Conservation (phyloP, 2,797 vertebrate species). For the Amniataba percoides region DNA sequence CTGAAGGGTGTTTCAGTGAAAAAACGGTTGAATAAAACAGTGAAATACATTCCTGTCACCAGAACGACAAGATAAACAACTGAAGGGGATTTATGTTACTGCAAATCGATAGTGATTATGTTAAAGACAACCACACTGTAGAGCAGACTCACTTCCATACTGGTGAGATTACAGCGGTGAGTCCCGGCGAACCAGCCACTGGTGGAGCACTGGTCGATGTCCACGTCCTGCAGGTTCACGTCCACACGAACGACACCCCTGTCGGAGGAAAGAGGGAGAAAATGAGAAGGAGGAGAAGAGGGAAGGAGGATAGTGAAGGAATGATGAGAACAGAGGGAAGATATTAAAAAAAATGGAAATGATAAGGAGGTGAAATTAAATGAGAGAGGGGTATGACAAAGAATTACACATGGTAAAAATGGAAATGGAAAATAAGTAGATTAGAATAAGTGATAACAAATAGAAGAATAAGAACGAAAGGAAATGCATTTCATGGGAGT, state of each 20-base stretch:
- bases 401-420: slow-evolving; percentile 1
- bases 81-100: background rate
- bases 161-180: slow-evolving; percentile 96
- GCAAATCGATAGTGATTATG: background rate
- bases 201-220: slow-evolving; percentile 96
- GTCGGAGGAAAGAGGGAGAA: background rate
- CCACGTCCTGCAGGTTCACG: slow-evolving; percentile 96
- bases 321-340: background rate
- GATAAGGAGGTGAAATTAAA: slow-evolving; percentile 10
- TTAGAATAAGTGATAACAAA: slow-evolving; percentile 16
- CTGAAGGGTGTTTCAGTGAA: background rate
- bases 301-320: background rate
- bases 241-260: slow-evolving; percentile 96
- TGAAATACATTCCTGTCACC: background rate
- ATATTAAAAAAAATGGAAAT: slow-evolving; percentile 9
- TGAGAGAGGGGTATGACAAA: background rate
- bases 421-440: slow-evolving; percentile 19
- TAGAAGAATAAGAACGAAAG: background rate
- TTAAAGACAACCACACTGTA: background rate
- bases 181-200: slow-evolving; percentile 98
- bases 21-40: background rate
- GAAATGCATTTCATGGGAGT: background rate
- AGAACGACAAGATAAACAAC: background rate
- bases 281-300: background rate
- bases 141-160: slow-evolving; percentile 90